Conservation (phyloP, 2,797 vertebrate genomes). For the Dicrostonyx torquatus region DNA sequence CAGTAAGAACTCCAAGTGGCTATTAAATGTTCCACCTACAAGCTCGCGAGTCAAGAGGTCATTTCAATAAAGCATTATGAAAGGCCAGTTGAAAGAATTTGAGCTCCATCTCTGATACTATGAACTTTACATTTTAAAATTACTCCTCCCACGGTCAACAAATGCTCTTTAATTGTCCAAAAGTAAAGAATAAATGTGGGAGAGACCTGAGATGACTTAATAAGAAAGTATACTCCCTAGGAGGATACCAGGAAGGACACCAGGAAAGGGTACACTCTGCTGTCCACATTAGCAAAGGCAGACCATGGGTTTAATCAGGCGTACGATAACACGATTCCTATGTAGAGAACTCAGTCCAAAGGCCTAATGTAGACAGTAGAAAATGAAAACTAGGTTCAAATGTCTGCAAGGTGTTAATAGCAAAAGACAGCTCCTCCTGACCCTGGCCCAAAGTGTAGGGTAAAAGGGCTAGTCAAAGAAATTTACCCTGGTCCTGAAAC, state of each 20-base stretch:
- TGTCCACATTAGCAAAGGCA: background rate
- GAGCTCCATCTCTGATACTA: slow-evolving; percentile 18
- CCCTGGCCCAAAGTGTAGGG: background rate
- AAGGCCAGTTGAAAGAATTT: slow-evolving; percentile 47
- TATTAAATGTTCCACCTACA: slow-evolving; percentile 35
- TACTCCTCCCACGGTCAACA: slow-evolving; percentile 35
- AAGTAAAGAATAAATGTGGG: slow-evolving; percentile 28
- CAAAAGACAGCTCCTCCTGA: background rate
- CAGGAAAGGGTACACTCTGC: background rate
- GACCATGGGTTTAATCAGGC: background rate
- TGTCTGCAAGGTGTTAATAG: background rate
- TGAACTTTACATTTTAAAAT: slow-evolving; percentile 55
- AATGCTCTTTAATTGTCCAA: slow-evolving; percentile 50
- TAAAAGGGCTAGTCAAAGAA: too few species aligned
- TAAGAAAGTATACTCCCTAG: background rate
- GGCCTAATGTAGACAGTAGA: background rate
- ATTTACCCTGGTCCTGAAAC: too few species aligned
- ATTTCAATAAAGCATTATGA: slow-evolving; percentile 38
- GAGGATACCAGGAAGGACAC: background rate
- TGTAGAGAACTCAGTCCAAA: background rate
- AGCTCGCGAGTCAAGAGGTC: background rate
- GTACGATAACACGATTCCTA: background rate
- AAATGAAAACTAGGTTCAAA: background rate
- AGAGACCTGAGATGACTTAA: slow-evolving; percentile 35
- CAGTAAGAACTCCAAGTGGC: background rate